Conservation (phyloP, 2,113 vertebrate genomes). For the Leiothrix lutea region DNA sequence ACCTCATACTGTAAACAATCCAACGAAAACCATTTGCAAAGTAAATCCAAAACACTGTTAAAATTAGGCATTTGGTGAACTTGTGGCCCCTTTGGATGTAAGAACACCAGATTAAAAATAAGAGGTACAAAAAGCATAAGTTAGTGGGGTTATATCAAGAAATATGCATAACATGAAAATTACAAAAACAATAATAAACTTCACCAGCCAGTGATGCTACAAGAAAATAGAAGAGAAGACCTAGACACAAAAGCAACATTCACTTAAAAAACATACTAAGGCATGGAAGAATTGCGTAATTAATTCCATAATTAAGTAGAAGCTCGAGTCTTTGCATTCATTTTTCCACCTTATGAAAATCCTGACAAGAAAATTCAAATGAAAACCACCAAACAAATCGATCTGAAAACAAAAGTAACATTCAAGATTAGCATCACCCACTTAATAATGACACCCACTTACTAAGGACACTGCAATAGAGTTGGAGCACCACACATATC, state of each 20-base stretch:
- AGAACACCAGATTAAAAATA: background rate
- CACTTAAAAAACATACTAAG: background rate
- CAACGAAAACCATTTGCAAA: background rate
- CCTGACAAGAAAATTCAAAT: background rate
- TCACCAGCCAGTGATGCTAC: background rate
- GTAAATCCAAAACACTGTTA: background rate
- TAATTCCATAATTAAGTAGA: background rate
- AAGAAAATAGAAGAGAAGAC: background rate
- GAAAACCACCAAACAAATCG: background rate
- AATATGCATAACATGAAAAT: background rate
- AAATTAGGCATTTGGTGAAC: background rate
- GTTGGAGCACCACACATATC: background rate
- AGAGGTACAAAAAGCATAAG: background rate
- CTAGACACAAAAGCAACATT: background rate
- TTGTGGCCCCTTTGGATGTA: background rate
- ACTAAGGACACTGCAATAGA: background rate
- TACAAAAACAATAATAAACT: background rate
- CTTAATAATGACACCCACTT: background rate
- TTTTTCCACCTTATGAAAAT: background rate
- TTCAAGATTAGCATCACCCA: background rate
- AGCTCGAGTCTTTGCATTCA: background rate
- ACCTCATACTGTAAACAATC: background rate
- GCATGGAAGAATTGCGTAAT: background rate
- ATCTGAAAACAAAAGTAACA: background rate
- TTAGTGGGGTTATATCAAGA: background rate